phyloP scores from a whole-genome alignment of 2,797 vertebrate genomes.

The Danionella dracula region DNA sequence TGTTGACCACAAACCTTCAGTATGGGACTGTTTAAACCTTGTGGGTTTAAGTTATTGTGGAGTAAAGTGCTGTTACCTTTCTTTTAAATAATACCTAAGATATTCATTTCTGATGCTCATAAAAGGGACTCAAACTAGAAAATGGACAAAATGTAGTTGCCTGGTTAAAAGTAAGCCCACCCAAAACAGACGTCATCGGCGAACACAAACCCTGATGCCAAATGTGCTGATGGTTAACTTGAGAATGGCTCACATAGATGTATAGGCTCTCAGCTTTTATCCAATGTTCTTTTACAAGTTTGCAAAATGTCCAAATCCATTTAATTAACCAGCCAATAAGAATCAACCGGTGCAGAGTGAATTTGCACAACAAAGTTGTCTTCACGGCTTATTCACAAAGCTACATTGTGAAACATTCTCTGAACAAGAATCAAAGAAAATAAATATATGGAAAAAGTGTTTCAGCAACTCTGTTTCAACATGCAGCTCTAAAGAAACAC shows the following conservation, averaged over 20 bases:
- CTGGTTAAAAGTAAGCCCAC: too few relatives aligned
- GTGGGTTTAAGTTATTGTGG: not conserved
- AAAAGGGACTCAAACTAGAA: not conserved
- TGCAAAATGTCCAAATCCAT: conserved; percentile 6
- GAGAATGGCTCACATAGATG: conserved; percentile 11
- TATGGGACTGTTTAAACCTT: not conserved
- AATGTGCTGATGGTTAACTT: not conserved
- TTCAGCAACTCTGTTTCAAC: not conserved
- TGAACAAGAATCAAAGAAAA: conserved; percentile 2
- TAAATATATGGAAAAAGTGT: not conserved
- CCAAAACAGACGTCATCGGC: conserved; percentile 14
- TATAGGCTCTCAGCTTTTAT: not conserved
- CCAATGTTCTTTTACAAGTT: not conserved
- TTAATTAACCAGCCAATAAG: not conserved
- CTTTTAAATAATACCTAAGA: conserved; percentile 20
- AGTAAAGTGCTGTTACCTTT: conserved; percentile 25
- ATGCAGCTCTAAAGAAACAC: conserved; percentile 44
- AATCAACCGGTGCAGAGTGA: not conserved
- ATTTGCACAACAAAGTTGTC: not conserved
- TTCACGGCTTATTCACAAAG: not conserved
- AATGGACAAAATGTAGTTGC: too few relatives aligned
- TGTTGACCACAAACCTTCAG: conserved; percentile 17
- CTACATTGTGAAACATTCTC: not conserved
- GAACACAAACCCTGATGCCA: conserved; percentile 24
- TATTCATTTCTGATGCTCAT: not conserved